Evolutionary conservation across 2,888 invertebrate species (phyloP).

Genomic region (Tolmerus cingulatus): DNA sequence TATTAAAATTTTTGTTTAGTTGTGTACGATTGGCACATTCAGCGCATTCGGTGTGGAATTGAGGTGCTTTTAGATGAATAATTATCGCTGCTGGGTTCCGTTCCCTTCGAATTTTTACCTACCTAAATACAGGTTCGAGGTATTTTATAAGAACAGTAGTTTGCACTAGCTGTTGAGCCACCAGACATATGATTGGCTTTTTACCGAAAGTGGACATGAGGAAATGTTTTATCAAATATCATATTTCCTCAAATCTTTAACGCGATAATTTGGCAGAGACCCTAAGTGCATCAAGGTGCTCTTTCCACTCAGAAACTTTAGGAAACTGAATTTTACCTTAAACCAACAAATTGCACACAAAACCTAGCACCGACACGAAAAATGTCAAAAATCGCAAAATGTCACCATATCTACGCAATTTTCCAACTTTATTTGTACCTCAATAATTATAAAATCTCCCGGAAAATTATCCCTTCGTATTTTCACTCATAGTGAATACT

Average conservation of each 20-base stretch:
- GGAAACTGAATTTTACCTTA: background rate
- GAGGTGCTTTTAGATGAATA: background rate
- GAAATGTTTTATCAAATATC: background rate
- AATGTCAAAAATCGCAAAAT: conserved; percentile 11
- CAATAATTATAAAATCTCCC: background rate
- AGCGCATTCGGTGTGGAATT: background rate
- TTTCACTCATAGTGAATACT: conserved; percentile 51
- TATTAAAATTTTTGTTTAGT: background rate
- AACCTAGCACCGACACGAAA: conserved; percentile 13
- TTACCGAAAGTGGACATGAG: background rate
- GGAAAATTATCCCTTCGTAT: background rate
- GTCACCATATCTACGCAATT: conserved; percentile 12
- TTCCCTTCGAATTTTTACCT: background rate
- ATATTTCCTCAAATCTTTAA: background rate
- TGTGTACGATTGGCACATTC: background rate
- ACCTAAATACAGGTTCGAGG: background rate
- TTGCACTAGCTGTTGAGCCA: background rate
- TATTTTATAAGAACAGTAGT: background rate
- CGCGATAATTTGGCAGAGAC: background rate
- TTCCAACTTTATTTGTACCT: background rate
- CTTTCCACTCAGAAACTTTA: background rate
- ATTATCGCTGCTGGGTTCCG: background rate
- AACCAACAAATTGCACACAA: conserved; percentile 2
- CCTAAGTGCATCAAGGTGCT: background rate
- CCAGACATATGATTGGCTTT: background rate